These are phyloP conservation scores for Grus americana DNA, from an alignment of 2,113 vertebrate species.

Conservation along the genomic window DNA sequence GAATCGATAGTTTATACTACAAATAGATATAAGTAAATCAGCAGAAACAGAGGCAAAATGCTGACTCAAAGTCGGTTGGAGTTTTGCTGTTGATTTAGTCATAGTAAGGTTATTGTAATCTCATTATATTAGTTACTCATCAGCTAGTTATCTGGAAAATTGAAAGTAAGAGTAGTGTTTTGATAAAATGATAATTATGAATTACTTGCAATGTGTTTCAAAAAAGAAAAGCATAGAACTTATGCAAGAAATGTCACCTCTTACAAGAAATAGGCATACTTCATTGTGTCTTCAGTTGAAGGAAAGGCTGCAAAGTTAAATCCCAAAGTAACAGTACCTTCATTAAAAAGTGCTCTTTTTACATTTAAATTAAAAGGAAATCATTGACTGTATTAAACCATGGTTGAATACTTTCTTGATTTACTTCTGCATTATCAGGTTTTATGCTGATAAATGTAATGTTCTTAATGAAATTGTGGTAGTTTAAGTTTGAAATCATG, in stretches of 20 bases:
- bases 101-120: not conserved
- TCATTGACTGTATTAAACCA: not conserved
- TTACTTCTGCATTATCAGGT: not conserved
- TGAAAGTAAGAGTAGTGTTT: not conserved
- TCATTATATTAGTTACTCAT: not conserved
- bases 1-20: not conserved
- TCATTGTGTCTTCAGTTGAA: not conserved
- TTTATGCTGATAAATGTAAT: not conserved
- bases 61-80: not conserved
- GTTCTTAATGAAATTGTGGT: not conserved
- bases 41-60: not conserved
- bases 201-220: not conserved
- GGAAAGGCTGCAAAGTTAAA: not conserved
- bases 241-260: not conserved
- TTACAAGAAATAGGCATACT: not conserved
- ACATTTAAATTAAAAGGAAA: not conserved
- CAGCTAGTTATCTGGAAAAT: not conserved
- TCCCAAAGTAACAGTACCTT: not conserved
- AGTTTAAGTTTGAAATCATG: not conserved
- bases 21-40: not conserved
- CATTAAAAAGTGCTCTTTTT: not conserved
- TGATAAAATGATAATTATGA: not conserved
- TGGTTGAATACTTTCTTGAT: not conserved
- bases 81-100: not conserved
- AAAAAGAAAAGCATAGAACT: not conserved